These are phyloP conservation scores for Redunca redunca DNA, from an alignment of 2,113 vertebrate species.

Conservation along the genomic window DNA sequence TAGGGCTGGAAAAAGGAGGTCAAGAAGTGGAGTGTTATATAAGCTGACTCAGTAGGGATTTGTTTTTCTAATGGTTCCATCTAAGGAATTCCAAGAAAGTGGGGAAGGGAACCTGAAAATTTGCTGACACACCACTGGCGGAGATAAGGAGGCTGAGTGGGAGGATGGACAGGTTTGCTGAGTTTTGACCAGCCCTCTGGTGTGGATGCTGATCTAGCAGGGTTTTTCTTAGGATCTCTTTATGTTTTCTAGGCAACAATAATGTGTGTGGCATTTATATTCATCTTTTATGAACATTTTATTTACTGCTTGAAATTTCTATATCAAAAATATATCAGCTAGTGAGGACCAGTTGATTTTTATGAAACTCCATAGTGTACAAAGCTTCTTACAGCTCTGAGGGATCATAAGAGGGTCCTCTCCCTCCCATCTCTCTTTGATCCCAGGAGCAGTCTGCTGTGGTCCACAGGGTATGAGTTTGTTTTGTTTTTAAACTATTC, in stretches of 20 bases:
- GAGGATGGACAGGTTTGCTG: accelerated
- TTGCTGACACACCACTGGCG: neutral
- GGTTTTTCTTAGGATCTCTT: neutral
- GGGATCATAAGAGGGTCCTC: accelerated
- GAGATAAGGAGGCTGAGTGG: neutral
- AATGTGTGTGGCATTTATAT: too few species aligned
- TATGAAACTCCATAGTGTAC: neutral
- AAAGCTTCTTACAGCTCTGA: neutral
- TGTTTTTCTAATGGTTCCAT: neutral
- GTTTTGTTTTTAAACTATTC: neutral
- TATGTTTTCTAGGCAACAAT: neutral
- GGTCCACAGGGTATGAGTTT: neutral
- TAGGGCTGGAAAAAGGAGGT: neutral
- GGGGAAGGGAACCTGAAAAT: neutral
- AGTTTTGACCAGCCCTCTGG: neutral
- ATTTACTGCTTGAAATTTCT: neutral
- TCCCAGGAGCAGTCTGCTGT: neutral
- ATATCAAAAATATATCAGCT: neutral
- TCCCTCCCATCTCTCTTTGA: neutral
- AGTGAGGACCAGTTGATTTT: neutral
- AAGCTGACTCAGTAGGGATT: neutral
- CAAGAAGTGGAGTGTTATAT: accelerated
- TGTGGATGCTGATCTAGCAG: neutral
- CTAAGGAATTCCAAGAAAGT: neutral
- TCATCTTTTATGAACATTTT: neutral